These are phyloP conservation scores for Lasiurus borealis DNA, from an alignment of 2,113 vertebrate species.

Conservation along the genomic window DNA sequence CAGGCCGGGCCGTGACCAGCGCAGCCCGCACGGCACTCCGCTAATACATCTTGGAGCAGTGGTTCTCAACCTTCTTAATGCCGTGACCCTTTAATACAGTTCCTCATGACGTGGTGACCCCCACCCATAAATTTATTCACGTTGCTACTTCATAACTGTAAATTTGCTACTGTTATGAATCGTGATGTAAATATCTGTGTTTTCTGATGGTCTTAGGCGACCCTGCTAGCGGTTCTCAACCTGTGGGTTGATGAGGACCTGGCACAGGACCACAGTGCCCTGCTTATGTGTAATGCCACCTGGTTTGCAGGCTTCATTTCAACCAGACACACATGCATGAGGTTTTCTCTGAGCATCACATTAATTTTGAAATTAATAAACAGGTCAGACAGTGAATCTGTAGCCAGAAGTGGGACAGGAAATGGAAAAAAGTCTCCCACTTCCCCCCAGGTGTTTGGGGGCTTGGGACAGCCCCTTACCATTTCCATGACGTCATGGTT, in stretches of 20 bases:
- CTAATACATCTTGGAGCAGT: neutral
- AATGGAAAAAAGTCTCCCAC: constrained; percentile 71
- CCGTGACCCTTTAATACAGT: too few relatives aligned
- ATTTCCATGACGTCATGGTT: constrained; percentile 84
- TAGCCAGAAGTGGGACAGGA: constrained; percentile 77
- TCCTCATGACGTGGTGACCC: too few relatives aligned
- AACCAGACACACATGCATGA: neutral
- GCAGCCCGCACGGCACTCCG: neutral
- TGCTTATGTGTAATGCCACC: neutral
- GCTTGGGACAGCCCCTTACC: constrained; percentile 35
- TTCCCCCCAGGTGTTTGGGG: constrained; percentile 84
- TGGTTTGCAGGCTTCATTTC: neutral
- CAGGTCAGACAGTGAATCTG: constrained; percentile 64
- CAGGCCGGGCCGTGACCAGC: neutral
- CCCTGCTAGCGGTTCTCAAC: too few relatives aligned
- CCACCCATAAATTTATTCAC: too few relatives aligned
- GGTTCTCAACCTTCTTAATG: too few relatives aligned
- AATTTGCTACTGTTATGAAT: too few relatives aligned
- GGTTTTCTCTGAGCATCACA: neutral
- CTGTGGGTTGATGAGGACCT: too few relatives aligned
- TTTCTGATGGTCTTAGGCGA: too few relatives aligned
- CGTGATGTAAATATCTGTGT: too few relatives aligned
- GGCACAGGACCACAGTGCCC: neutral
- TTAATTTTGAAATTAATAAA: constrained; percentile 54
- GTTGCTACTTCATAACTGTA: too few relatives aligned